Evolutionary conservation across 2,113 vertebrate species (phyloP).

Genomic region (Pollachius pollachius): DNA sequence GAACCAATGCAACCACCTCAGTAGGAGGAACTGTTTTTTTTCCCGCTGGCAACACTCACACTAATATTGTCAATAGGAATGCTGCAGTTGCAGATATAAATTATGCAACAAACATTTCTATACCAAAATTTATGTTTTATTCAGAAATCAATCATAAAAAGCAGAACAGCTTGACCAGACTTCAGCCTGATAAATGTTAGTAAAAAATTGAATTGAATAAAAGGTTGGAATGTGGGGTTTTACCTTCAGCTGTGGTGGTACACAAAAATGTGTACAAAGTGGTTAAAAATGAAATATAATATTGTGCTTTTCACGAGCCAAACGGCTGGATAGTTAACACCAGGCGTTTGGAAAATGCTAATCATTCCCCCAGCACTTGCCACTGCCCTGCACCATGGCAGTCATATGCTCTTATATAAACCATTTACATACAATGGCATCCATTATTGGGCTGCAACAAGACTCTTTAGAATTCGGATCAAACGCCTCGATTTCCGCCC

Average conservation of each 20-base stretch:
- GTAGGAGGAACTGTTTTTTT: slow-evolving; percentile 18
- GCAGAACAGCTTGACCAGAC: slow-evolving; percentile 10
- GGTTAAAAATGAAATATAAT: slow-evolving; percentile 62
- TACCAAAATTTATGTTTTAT: not conserved
- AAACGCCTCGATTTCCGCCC: slow-evolving; percentile 94
- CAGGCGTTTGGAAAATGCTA: slow-evolving; percentile 78
- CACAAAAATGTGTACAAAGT: slow-evolving; percentile 65
- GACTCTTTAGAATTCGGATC: slow-evolving; percentile 95
- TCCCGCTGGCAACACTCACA: slow-evolving; percentile 6
- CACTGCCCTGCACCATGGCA: slow-evolving; percentile 84
- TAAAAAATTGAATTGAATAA: slow-evolving; percentile 24
- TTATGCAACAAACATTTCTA: not conserved
- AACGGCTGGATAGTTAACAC: slow-evolving; percentile 69
- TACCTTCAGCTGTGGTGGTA: slow-evolving; percentile 64
- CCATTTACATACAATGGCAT: slow-evolving; percentile 89
- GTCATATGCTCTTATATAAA: slow-evolving; percentile 98
- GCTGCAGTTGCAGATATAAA: not conserved
- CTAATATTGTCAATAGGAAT: slow-evolving; percentile 38
- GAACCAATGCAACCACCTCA: slow-evolving; percentile 47
- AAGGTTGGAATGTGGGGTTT: slow-evolving; percentile 33
- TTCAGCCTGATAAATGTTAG: slow-evolving; percentile 30
- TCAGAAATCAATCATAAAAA: slow-evolving; percentile 6
- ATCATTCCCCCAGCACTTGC: slow-evolving; percentile 77
- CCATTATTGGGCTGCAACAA: slow-evolving; percentile 89
- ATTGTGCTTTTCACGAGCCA: slow-evolving; percentile 52